Evolutionary conservation across 2,797 vertebrate genomes (phyloP).

Genomic region (Esox lucius): DNA sequence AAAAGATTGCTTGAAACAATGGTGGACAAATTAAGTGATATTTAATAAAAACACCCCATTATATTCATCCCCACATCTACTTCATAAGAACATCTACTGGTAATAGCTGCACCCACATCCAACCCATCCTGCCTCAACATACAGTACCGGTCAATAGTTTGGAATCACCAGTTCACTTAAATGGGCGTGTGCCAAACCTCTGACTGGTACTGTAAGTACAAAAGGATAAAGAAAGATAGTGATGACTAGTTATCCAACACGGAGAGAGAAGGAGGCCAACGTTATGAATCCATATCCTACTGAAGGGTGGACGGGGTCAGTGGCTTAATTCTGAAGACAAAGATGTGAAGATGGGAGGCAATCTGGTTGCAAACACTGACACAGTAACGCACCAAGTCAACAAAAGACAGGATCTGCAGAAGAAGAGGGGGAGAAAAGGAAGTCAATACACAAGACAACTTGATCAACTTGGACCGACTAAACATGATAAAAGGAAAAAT

Average conservation of each 20-base stretch:
- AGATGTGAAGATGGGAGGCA: constrained; percentile 94
- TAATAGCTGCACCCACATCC: constrained; percentile 22
- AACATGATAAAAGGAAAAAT: not conserved
- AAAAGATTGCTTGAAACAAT: constrained; percentile 44
- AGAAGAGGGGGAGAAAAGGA: constrained; percentile 19
- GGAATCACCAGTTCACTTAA: no score
- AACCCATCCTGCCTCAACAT: constrained; percentile 22
- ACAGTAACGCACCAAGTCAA: constrained; percentile 95
- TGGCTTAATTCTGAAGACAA: constrained; percentile 93
- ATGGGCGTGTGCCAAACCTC: no score
- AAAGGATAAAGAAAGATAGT: constrained; percentile 15
- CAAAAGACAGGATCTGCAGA: constrained; percentile 88
- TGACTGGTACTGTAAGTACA: constrained; percentile 13
- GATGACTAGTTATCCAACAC: not conserved
- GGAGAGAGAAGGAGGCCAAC: constrained; percentile 43
- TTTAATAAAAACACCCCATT: constrained; percentile 42
- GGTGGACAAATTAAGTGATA: constrained; percentile 30
- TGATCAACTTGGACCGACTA: not conserved
- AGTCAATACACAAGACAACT: not conserved
- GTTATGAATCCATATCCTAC: constrained; percentile 70
- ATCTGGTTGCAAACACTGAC: constrained; percentile 98
- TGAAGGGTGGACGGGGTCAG: constrained; percentile 68
- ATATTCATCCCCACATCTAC: constrained; percentile 66
- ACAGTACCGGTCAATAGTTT: no score
- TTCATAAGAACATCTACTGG: constrained; percentile 61